Base-by-base conservation (phyloP, 2,113 vertebrate genomes). In the Sarotherodon lohbergeri region DNA sequence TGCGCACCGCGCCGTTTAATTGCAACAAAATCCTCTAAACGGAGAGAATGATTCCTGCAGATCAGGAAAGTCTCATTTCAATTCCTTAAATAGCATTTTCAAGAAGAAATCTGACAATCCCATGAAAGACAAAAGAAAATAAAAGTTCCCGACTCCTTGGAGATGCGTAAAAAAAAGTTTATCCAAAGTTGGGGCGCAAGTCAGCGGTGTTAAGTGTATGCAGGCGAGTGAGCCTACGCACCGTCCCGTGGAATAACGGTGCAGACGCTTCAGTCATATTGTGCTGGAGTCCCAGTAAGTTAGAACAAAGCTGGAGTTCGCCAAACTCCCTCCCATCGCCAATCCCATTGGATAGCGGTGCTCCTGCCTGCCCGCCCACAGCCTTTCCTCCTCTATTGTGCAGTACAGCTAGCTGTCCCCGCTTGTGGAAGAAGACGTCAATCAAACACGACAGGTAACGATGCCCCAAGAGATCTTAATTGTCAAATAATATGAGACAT, bases 301-400 rank as follows among this genome's bases (percentile, higher is more conserved):
- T 95, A 82, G 95, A 93, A 96, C 96, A 96, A 96, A 96, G 95
- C 96, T 91, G 91, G 88, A 96, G 94, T 92, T 93, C 81, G 43
- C 59, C 86, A 87, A 93, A 90, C 91, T 94, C 95, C 96, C 95
- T 95, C 96, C 96, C 95, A 95, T 84, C 90, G 1, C 68, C 3
- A 43, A 87, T 90, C 88, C 89, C 41, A 97, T 97, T 97, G 95
- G 97, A 92, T 82, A 34, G 39, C 39, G 24, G 48, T 0, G 81
- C 88, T 41, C 48, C 76, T 81, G 29, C 87, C 79, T 92, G 89
- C 91, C 95, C 93, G 82, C 88, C 85, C 88, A 4, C 83, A 71
- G 71, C 91, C 85, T 73, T 10, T 29, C 39, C 32, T 34, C 52
- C 52, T 78, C 84, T 34, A 68, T 89, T 90, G 90, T 90, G 85